Percentiles rank a stretch among this genome's conserved stretches.
These are phyloP conservation scores for Slavum lentiscoides DNA, from an alignment of 2,888 invertebrate species.

Conservation along the genomic window DNA sequence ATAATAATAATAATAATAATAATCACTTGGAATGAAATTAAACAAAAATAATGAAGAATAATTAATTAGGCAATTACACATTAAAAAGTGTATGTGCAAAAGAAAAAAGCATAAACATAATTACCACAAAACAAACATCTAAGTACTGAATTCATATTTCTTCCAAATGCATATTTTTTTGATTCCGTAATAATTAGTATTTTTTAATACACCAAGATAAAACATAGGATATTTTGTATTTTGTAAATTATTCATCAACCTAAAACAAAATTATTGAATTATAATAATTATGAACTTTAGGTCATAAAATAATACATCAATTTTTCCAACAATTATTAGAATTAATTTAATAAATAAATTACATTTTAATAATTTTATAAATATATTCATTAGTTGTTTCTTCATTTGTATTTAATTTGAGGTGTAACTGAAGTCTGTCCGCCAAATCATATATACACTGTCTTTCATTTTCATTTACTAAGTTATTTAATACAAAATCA, in stretches of 20 bases:
- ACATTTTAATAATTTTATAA: slow-evolving; percentile 32
- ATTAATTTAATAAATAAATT: slow-evolving; percentile 12
- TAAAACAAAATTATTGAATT: slow-evolving; percentile 4
- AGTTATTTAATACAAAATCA: slow-evolving; percentile 43
- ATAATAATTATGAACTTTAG: background rate
- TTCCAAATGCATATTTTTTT: slow-evolving; percentile 1
- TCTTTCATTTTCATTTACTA: slow-evolving; percentile 5
- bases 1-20: too few species aligned
- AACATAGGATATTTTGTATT: background rate
- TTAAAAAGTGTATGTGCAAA: background rate
- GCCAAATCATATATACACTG: slow-evolving; percentile 9
- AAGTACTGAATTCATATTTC: slow-evolving; percentile 21
- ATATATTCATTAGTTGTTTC: slow-evolving; percentile 10
- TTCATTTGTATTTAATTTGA: slow-evolving; percentile 25
- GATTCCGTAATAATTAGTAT: slow-evolving; percentile 30
- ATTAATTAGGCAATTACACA: background rate
- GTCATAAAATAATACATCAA: background rate
- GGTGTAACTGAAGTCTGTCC: slow-evolving; percentile 16
- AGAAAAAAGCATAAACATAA: background rate
- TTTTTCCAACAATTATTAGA: background rate
- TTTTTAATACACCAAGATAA: slow-evolving; percentile 29
- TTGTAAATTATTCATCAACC: slow-evolving; percentile 16
- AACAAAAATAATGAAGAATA: background rate
- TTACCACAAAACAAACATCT: slow-evolving; percentile 30
- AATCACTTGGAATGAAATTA: too few species aligned